Evolutionary conservation across 2,113 vertebrate species (phyloP).

Genomic region (Nettapus auritus): DNA sequence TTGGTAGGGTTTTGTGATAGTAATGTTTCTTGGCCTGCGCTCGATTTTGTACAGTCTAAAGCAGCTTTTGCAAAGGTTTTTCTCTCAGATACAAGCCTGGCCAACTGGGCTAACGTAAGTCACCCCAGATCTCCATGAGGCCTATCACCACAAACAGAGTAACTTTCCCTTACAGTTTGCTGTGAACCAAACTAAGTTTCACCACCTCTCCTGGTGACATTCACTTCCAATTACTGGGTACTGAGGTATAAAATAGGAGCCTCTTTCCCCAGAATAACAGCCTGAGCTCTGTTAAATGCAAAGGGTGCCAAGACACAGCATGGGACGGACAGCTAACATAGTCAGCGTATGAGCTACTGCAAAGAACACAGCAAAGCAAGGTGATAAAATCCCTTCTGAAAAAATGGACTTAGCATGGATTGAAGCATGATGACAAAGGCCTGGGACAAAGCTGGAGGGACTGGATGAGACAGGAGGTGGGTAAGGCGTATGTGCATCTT

Average conservation of each 20-base stretch:
- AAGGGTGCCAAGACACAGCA: not conserved
- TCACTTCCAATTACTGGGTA: not conserved
- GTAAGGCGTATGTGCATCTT: not conserved
- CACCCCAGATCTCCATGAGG: not conserved
- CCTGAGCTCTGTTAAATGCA: not conserved
- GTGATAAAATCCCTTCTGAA: not conserved
- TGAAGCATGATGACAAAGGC: not conserved
- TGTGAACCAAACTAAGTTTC: not conserved
- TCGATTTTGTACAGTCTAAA: not conserved
- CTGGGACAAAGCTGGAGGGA: not conserved
- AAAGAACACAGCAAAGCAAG: fast-evolving
- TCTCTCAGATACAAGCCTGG: not conserved
- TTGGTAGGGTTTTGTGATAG: not conserved
- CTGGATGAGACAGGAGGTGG: too few species aligned
- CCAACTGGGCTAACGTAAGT: not conserved
- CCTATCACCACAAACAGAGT: not conserved
- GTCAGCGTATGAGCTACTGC: not conserved
- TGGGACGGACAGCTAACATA: not conserved
- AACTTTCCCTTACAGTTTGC: not conserved
- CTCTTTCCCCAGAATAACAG: not conserved
- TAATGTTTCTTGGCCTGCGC: not conserved
- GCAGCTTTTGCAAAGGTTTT: not conserved
- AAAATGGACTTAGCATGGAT: not conserved
- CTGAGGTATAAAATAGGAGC: fast-evolving
- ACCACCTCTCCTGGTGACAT: not conserved